Conservation (phyloP, 2,113 vertebrate genomes). For the Oceanites oceanicus region DNA sequence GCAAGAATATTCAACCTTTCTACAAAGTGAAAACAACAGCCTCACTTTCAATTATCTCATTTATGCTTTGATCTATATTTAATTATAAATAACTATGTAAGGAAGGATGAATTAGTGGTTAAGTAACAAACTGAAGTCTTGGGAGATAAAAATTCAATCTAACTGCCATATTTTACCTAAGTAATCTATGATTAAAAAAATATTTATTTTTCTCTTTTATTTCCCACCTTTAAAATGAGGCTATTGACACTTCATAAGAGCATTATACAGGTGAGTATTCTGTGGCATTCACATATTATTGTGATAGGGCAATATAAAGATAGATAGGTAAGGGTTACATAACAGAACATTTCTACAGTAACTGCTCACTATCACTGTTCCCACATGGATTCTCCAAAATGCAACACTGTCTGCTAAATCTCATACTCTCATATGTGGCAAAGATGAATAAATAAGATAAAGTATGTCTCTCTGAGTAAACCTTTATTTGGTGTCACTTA, state of each 20-base stretch:
- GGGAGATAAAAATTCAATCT: neutral
- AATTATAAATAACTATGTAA: neutral
- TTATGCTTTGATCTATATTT: neutral
- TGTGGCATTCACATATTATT: neutral
- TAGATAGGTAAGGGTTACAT: neutral
- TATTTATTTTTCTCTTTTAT: neutral
- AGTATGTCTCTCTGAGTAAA: neutral
- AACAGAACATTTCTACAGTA: neutral
- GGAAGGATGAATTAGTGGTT: neutral
- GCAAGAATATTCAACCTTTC: neutral
- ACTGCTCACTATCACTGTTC: neutral
- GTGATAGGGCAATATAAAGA: neutral
- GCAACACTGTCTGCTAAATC: neutral
- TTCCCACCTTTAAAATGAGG: neutral
- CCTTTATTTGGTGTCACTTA: neutral
- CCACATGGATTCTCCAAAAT: neutral
- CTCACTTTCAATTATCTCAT: neutral
- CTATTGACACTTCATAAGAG: neutral
- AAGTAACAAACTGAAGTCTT: neutral
- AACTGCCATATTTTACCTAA: neutral
- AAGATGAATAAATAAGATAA: slow-evolving; percentile 12
- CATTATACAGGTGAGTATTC: neutral
- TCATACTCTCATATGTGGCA: neutral
- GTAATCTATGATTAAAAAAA: neutral
- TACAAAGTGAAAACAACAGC: neutral